Evolutionary conservation across 2,797 vertebrate species (phyloP).

Genomic region (Ctenopoma multispine): DNA sequence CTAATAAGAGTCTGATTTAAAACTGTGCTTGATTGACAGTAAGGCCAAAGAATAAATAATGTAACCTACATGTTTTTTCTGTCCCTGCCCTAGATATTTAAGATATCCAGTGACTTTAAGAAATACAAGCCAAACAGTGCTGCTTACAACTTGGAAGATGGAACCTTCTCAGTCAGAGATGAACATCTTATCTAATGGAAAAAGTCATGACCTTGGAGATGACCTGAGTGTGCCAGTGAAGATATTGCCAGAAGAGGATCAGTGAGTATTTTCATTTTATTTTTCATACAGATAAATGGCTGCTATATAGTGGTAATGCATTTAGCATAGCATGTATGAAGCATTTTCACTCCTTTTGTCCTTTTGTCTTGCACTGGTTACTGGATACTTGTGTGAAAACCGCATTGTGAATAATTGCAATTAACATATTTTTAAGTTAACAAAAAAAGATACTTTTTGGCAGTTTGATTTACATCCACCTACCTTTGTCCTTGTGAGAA

Average conservation of each 20-base stretch:
- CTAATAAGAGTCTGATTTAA: not conserved
- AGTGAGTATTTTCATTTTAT: slow-evolving; percentile 72
- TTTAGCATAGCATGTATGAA: slow-evolving; percentile 58
- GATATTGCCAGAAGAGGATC: slow-evolving; percentile 77
- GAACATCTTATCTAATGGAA: slow-evolving; percentile 93
- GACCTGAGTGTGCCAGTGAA: slow-evolving; percentile 75
- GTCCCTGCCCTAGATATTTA: slow-evolving; percentile 44
- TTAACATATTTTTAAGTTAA: not conserved
- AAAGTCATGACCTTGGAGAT: slow-evolving; percentile 77
- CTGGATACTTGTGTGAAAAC: slow-evolving; percentile 32
- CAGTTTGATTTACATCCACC: not conserved
- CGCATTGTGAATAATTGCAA: slow-evolving; percentile 19
- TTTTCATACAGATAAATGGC: not conserved
- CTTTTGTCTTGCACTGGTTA: slow-evolving; percentile 25
- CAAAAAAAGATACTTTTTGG: not conserved
- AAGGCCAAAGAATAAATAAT: too few species aligned
- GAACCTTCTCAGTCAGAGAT: slow-evolving; percentile 89
- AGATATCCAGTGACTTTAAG: slow-evolving; percentile 18
- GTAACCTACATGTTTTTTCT: not conserved
- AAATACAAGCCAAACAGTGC: slow-evolving; percentile 14
- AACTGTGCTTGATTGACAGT: too few species aligned
- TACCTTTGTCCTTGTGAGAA: slow-evolving; percentile 6
- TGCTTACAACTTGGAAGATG: slow-evolving; percentile 73
- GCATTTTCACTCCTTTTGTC: not conserved
- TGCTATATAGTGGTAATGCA: not conserved